phyloP scores from a whole-genome alignment of 2,888 invertebrate genomes.

The Leptarthrus brevirostris region DNA sequence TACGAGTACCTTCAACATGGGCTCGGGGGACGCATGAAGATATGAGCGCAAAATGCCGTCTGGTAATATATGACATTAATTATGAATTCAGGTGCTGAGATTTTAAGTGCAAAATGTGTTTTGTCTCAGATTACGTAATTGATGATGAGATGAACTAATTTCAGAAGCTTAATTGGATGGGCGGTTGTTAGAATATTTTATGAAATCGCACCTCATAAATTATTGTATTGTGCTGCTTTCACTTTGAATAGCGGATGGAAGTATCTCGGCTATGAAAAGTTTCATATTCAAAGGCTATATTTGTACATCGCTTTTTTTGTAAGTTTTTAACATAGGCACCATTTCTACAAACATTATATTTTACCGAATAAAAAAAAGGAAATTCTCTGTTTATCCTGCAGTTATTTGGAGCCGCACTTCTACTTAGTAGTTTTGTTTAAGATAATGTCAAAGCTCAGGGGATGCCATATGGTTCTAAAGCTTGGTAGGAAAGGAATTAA shows the following conservation, averaged over 20 bases:
- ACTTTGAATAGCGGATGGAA: neutral
- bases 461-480: no score
- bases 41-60: conserved; percentile 10
- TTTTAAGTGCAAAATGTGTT: conserved; percentile 46
- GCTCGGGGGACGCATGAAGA: conserved; percentile 23
- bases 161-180: conserved; percentile 30
- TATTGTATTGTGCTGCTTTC: neutral
- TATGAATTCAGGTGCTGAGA: conserved; percentile 42
- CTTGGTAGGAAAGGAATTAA: no score
- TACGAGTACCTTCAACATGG: conserved; percentile 6
- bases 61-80: conserved; percentile 41
- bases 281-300: no score
- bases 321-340: no score
- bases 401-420: no score
- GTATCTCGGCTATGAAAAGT: neutral
- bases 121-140: conserved; percentile 47
- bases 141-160: conserved; percentile 46
- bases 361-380: no score
- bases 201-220: conserved; percentile 12
- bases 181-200: neutral
- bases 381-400: no score
- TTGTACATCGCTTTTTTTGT: no score
- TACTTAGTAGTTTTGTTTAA: no score
- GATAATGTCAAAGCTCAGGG: no score
- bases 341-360: no score